Percentiles rank a stretch among this genome's conserved stretches.
These are phyloP conservation scores for Phengaris alcon DNA, from an alignment of 2,888 invertebrate species.

Conservation along the genomic window DNA sequence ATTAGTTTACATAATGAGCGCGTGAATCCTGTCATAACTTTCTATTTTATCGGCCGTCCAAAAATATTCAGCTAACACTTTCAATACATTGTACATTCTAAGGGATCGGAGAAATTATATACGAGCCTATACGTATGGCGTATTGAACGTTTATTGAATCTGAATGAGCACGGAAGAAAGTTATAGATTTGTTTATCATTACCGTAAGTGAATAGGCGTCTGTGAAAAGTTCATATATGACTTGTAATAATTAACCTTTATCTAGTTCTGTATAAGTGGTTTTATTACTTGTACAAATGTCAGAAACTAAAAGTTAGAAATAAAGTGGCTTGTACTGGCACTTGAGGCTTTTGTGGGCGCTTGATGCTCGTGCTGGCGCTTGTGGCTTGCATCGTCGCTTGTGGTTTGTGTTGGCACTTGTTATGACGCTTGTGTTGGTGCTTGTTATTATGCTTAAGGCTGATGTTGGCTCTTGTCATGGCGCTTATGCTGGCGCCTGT, in stretches of 20 bases:
- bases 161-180: conserved; percentile 65
- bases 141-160: conserved; percentile 52
- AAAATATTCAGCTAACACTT: conserved; percentile 71
- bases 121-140: conserved; percentile 57
- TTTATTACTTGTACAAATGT: background rate
- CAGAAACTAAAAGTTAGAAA: background rate
- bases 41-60: conserved; percentile 69
- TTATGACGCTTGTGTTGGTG: no score
- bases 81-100: conserved; percentile 67
- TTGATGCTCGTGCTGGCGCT: no score
- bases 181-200: conserved; percentile 29
- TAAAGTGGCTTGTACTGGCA: no score
- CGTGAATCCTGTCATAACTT: conserved; percentile 44
- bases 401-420: no score
- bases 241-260: background rate
- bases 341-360: no score
- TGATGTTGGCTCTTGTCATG: no score
- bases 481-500: no score
- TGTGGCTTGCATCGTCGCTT: no score
- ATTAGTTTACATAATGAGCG: conserved; percentile 34
- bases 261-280: background rate
- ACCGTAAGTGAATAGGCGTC: background rate
- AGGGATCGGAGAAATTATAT: conserved; percentile 76
- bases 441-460: no score
- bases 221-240: background rate